Percentiles rank a stretch among this genome's conserved stretches.
Evolutionary conservation across 35 echinoderm and acorn worm genomes (phyloP).

Genomic region (Lytechinus variegatus): DNA sequence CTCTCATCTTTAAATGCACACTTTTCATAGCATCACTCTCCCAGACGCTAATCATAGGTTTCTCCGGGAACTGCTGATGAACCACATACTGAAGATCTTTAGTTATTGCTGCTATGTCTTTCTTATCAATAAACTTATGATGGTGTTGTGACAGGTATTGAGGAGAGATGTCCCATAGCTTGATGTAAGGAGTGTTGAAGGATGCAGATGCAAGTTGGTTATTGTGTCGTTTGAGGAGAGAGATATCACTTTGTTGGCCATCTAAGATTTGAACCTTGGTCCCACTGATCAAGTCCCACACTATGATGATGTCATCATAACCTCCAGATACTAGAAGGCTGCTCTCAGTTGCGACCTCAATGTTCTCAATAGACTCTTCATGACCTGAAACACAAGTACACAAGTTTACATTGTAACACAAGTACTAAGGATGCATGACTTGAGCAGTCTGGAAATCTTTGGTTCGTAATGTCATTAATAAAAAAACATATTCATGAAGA

Average conservation of each 20-base stretch:
- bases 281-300: constrained; percentile 62
- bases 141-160: constrained; percentile 54
- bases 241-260: constrained; percentile 78
- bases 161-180: constrained; percentile 71
- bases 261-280: constrained; percentile 59
- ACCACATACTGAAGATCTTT: constrained; percentile 51
- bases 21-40: neutral
- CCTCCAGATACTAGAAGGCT: constrained; percentile 67
- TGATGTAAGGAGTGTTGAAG: constrained; percentile 73
- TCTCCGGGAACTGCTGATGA: neutral
- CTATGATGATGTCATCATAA: constrained; percentile 72
- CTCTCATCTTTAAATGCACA: too few relatives aligned
- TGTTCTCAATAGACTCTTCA: constrained; percentile 57
- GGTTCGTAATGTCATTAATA: neutral
- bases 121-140: constrained; percentile 62
- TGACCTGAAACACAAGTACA: constrained; percentile 67
- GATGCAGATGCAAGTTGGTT: constrained; percentile 71
- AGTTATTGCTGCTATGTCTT: constrained; percentile 60
- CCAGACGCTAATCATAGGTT: constrained; percentile 29
- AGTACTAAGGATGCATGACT: neutral
- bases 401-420: neutral
- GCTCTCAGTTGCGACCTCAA: constrained; percentile 51
- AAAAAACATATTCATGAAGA: neutral
- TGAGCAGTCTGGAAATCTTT: neutral
- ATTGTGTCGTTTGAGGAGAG: constrained; percentile 52